These are phyloP conservation scores for Chrysomela aeneicollis DNA, from an alignment of 2,888 invertebrate genomes.

Conservation along the genomic window DNA sequence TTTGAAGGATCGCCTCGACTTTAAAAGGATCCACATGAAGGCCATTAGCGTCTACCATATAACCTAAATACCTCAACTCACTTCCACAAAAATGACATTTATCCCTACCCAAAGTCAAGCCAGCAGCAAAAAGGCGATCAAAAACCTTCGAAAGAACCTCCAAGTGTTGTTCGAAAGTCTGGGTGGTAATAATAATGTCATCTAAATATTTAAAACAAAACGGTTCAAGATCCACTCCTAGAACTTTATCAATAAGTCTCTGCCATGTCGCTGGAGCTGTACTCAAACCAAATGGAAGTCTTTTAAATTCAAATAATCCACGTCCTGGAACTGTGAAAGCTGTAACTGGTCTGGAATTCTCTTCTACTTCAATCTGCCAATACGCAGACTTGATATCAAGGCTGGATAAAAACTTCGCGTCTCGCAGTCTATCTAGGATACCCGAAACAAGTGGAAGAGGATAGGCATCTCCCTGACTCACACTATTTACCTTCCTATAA, in stretches of 20 bases:
- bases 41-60: constrained; percentile 27
- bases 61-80: constrained; percentile 28
- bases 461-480: background rate
- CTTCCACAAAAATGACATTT: constrained; percentile 28
- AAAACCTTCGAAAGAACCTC: constrained; percentile 36
- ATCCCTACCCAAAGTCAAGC: constrained; percentile 40
- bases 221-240: constrained; percentile 1
- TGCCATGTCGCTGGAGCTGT: constrained; percentile 12
- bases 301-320: background rate
- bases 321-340: too few relatives aligned
- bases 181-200: constrained; percentile 41
- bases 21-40: constrained; percentile 24
- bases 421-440: background rate
- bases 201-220: constrained; percentile 44
- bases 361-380: background rate
- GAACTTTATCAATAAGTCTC: constrained; percentile 5
- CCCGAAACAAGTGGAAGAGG: background rate
- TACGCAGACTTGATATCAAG: constrained; percentile 2
- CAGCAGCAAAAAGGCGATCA: constrained; percentile 29
- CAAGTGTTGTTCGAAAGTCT: constrained; percentile 36
- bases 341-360: constrained; percentile 6
- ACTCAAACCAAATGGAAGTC: constrained; percentile 3
- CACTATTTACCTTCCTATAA: too few relatives aligned
- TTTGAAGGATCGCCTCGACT: constrained; percentile 22
- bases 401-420: too few relatives aligned